Evolutionary conservation across 2,113 vertebrate genomes (phyloP), one percentile per base, ranked within the genome.

Genomic region (Festucalex cinctus): DNA sequence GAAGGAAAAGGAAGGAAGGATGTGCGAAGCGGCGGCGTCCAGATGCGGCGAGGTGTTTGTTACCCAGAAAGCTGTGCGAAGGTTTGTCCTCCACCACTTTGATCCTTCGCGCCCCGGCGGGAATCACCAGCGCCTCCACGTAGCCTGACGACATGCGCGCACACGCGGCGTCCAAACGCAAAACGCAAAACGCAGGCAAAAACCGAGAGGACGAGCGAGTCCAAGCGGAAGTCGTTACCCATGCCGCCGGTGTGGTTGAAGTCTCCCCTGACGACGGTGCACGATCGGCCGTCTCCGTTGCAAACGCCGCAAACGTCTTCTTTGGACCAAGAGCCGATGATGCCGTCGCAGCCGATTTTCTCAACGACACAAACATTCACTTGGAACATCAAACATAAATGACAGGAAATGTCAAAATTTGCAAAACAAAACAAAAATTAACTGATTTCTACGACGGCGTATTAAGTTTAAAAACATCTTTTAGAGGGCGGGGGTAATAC

Each of bases 31-130:
- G n/a, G n/a, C n/a, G n/a, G n/a, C n/a, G n/a, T n/a, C n/a, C n/a
- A n/a, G n/a, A n/a, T n/a, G n/a, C n/a, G n/a, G n/a, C n/a, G n/a
- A n/a, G n/a, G n/a, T n/a, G n/a, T n/a, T n/a, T n/a, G n/a, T 67
- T 96, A 99, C 96, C 96, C 83, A 99, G 92, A 90, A 98, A 99
- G 86, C 96, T 98, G 88, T 98, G 96, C 46, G 94, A 97, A 35
- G 97, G 97, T 67, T 94, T 96, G 85, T 97, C 94, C 77, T 99
- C 96, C 75, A 98, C 94, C 67, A 99, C 94, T 70, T 95, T 94
- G 77, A 99, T 99, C 77, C 96, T 89, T 63, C 95, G 89, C 3
- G 97, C 97, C 65, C 96, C 96, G 1, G 92, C 94, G 5, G 97
- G 97, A 84, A 99, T 98, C 69, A 98, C 78, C 19, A 90, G 91